Percentiles rank a stretch among this genome's conserved stretches.
These are phyloP conservation scores for Pelodytes ibericus DNA, from an alignment of 2,797 vertebrate genomes.

Conservation along the genomic window DNA sequence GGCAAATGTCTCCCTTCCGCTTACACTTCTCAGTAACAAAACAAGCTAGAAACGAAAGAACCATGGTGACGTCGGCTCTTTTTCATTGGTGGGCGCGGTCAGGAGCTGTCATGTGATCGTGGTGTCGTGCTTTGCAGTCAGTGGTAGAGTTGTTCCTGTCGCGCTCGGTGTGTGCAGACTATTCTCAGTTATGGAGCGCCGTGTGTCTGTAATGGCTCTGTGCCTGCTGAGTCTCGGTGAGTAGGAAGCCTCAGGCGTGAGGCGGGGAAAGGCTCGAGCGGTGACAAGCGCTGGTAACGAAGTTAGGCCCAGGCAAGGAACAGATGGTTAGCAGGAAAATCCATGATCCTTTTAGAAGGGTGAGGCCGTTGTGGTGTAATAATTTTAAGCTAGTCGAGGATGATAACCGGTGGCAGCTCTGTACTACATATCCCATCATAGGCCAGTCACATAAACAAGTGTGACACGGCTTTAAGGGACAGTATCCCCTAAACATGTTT, in stretches of 20 bases:
- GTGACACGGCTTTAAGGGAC: too few relatives aligned
- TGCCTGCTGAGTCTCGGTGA: constrained; percentile 60
- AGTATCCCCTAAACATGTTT: too few relatives aligned
- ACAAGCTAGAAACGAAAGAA: not conserved
- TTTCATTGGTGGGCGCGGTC: constrained; percentile 22
- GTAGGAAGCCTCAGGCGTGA: constrained; percentile 52
- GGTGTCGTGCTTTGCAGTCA: constrained; percentile 12
- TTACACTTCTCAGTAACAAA: rapidly evolving
- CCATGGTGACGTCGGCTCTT: not conserved
- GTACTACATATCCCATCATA: too few relatives aligned
- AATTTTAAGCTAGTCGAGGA: too few relatives aligned
- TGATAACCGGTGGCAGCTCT: too few relatives aligned
- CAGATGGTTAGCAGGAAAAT: not conserved
- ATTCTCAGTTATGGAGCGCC: constrained; percentile 8
- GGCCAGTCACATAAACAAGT: too few relatives aligned
- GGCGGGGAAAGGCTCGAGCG: not conserved
- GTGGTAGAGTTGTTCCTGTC: not conserved
- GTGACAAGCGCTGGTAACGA: not conserved
- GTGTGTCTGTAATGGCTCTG: constrained; percentile 28
- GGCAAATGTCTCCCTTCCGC: not conserved
- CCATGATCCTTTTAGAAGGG: not conserved
- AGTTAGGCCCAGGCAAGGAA: not conserved
- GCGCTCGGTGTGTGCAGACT: not conserved
- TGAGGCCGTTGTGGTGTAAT: not conserved
- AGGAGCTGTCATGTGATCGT: constrained; percentile 41